Conservation (phyloP, 2,888 invertebrate genomes). For the Parasteatoda lunata region DNA sequence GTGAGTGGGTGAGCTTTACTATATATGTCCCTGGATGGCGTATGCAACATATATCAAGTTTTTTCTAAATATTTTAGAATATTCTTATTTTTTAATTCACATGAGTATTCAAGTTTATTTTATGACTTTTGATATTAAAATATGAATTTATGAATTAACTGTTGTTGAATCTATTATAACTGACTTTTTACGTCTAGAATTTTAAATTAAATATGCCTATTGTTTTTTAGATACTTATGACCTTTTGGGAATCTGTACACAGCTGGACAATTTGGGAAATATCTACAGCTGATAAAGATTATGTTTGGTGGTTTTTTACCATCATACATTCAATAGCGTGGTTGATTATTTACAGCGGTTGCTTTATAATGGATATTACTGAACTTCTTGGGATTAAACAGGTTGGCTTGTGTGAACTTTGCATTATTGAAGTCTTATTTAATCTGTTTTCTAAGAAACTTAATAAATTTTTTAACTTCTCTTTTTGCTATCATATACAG, state of each 20-base stretch:
- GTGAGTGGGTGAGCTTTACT: background rate
- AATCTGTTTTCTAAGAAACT: no score
- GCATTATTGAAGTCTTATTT: no score
- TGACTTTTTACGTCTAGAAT: background rate
- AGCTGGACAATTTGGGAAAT: conserved; percentile 44
- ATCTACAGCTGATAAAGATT: conserved; percentile 1
- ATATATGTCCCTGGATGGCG: background rate
- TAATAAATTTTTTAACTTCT: no score
- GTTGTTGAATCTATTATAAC: background rate
- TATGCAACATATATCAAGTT: no score
- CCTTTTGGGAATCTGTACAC: conserved; percentile 47
- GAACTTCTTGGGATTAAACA: conserved; percentile 67
- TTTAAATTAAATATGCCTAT: background rate
- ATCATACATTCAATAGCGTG: conserved; percentile 41
- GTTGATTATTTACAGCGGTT: conserved; percentile 53
- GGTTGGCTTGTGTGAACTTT: conserved; percentile 11
- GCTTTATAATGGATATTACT: conserved; percentile 50
- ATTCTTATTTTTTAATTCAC: background rate
- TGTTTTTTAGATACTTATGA: conserved; percentile 49
- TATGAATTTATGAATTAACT: background rate
- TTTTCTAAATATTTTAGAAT: no score
- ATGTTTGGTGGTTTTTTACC: conserved; percentile 56
- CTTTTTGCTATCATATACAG: no score
- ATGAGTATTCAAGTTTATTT: background rate
- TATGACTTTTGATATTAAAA: background rate